phyloP scores from a whole-genome alignment of 2,888 invertebrate species.

The Petrolisthes cinctipes region DNA sequence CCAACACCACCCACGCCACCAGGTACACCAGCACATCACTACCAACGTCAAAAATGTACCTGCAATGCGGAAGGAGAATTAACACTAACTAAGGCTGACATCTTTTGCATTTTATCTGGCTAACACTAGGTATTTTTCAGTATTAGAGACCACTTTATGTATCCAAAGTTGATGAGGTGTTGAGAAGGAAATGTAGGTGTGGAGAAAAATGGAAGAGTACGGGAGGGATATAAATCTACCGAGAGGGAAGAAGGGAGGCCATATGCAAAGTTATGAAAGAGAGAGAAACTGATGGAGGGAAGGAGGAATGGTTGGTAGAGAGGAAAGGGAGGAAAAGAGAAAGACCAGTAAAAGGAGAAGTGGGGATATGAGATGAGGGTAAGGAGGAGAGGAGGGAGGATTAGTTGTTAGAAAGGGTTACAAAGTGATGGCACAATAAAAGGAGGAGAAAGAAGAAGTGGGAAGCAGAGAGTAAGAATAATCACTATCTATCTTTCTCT shows the following conservation, averaged over 20 bases:
- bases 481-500: background rate
- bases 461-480: background rate
- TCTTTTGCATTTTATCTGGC: too few species aligned
- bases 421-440: background rate
- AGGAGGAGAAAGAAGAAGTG: background rate
- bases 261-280: background rate
- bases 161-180: background rate
- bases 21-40: slow-evolving; percentile 87
- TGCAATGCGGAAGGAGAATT: slow-evolving; percentile 69
- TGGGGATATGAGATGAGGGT: background rate
- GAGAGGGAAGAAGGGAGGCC: too few species aligned
- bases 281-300: background rate
- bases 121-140: too few species aligned
- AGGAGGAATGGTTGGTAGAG: background rate
- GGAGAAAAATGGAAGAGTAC: background rate
- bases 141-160: background rate
- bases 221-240: background rate
- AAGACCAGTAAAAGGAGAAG: background rate
- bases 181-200: background rate
- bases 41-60: slow-evolving; percentile 89
- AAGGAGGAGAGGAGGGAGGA: background rate
- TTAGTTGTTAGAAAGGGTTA: too few species aligned
- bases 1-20: slow-evolving; percentile 77
- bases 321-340: background rate
- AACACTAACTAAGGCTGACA: background rate